phyloP scores from a whole-genome alignment of 2,888 invertebrate genomes.

The Lordiphosa andalusiaca region DNA sequence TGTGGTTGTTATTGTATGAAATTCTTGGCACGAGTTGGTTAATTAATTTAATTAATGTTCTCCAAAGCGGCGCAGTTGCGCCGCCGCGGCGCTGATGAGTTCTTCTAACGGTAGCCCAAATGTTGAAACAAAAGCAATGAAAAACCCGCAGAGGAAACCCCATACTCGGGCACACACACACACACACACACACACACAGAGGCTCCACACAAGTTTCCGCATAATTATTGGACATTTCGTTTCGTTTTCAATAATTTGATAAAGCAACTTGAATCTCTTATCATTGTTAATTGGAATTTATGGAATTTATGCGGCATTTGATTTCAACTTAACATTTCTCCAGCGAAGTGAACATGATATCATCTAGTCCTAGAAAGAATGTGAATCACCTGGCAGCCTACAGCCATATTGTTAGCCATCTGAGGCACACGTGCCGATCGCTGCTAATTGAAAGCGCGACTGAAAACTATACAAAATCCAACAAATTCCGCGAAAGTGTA shows the following conservation, averaged over 20 bases:
- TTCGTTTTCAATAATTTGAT: slow-evolving; percentile 11
- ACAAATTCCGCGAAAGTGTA: slow-evolving; percentile 6
- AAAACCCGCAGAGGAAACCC: slow-evolving; percentile 29
- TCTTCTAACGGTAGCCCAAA: slow-evolving; percentile 63
- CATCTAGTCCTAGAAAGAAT: not conserved
- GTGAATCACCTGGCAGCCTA: not conserved
- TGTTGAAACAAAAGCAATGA: slow-evolving; percentile 40
- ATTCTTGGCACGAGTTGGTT: slow-evolving; percentile 72
- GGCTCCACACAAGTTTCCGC: slow-evolving; percentile 24
- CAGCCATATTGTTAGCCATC: too few species aligned
- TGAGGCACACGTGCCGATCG: too few species aligned
- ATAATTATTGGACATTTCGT: slow-evolving; percentile 39
- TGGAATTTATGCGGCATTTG: slow-evolving; percentile 15
- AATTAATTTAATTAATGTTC: slow-evolving; percentile 75
- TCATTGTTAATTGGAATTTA: slow-evolving; percentile 54
- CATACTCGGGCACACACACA: slow-evolving; percentile 6
- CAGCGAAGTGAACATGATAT: too few species aligned
- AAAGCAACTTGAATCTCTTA: slow-evolving; percentile 14
- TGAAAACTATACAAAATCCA: too few species aligned
- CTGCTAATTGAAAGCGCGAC: too few species aligned
- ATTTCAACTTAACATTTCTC: too few species aligned
- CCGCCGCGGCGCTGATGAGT: slow-evolving; percentile 19
- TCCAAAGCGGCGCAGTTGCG: slow-evolving; percentile 50
- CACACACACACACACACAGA: slow-evolving; percentile 9
- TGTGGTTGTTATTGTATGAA: slow-evolving; percentile 33